These are phyloP conservation scores for Dendrolimus pini DNA, from an alignment of 2,888 invertebrate genomes.

Conservation along the genomic window DNA sequence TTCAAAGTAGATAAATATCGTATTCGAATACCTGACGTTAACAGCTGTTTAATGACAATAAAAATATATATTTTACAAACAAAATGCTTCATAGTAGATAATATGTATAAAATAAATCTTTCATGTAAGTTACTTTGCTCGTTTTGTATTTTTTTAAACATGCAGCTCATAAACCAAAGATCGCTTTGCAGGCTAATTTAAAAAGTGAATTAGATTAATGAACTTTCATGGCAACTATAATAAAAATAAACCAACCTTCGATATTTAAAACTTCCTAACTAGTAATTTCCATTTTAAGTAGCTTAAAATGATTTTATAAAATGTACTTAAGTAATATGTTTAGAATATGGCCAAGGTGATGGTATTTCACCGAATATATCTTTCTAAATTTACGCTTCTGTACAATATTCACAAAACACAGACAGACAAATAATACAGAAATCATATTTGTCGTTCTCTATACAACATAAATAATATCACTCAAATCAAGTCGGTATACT, in stretches of 20 bases:
- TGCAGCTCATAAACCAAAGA: background rate
- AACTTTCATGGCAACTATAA: too few species aligned
- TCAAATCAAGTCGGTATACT: too few species aligned
- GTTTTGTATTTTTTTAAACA: background rate
- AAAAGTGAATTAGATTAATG: too few species aligned
- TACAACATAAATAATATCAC: too few species aligned
- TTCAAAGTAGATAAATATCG: conserved; percentile 31
- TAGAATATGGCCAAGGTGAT: too few species aligned
- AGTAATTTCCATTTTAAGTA: conserved; percentile 33
- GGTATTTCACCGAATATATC: too few species aligned
- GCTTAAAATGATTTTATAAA: conserved; percentile 13
- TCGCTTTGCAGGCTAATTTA: background rate
- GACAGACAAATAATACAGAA: too few species aligned
- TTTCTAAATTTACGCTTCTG: too few species aligned
- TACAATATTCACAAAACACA: too few species aligned
- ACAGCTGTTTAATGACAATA: conserved; percentile 35
- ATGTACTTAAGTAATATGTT: too few species aligned
- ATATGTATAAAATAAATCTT: background rate
- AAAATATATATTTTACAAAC: conserved; percentile 5
- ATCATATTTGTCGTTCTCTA: too few species aligned
- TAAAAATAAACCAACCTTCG: background rate
- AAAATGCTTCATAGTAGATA: background rate
- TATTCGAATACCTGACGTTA: conserved; percentile 20
- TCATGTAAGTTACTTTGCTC: background rate
- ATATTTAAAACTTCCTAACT: conserved; percentile 19